phyloP scores from a whole-genome alignment of 2,888 invertebrate genomes.

The Bellardia bayeri region DNA sequence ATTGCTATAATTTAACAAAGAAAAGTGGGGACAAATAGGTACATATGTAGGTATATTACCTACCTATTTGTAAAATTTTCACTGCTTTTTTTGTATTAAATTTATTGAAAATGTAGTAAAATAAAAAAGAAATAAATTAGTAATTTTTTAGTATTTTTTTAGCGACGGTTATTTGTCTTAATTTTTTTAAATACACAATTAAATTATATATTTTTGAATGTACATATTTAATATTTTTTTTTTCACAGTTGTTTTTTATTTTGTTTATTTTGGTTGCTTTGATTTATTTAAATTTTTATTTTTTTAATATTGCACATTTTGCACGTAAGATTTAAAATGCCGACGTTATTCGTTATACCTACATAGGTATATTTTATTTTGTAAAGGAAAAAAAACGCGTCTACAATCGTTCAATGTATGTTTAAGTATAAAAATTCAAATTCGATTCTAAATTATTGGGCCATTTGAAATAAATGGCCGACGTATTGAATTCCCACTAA shows the following conservation, averaged over 20 bases:
- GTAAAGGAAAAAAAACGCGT: constrained; percentile 75
- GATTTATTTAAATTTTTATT: background rate
- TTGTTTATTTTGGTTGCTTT: background rate
- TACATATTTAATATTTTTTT: background rate
- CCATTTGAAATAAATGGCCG: constrained; percentile 72
- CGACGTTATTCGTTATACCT: constrained; percentile 42
- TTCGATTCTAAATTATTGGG: constrained; percentile 80
- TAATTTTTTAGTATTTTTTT: background rate
- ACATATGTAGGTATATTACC: background rate
- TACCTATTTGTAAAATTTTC: background rate
- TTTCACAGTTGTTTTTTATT: constrained; percentile 2
- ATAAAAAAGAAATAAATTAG: too few species aligned
- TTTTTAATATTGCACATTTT: constrained; percentile 18
- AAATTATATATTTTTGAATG: background rate
- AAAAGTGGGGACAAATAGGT: background rate
- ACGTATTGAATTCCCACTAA: constrained; percentile 43
- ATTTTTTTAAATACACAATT: background rate
- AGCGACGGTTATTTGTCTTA: constrained; percentile 3
- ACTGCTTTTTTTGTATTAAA: background rate
- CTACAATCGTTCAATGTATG: constrained; percentile 74
- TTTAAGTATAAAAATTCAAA: constrained; percentile 81
- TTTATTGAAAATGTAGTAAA: background rate
- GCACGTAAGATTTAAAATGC: constrained; percentile 2
- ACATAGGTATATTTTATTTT: background rate
- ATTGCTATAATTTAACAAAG: background rate